A percentile compares a stretch with the other conserved stretches of the same genome.
These are phyloP conservation scores for Corythoichthys haematopterus DNA, from an alignment of 2,113 vertebrate genomes.

Conservation along the genomic window DNA sequence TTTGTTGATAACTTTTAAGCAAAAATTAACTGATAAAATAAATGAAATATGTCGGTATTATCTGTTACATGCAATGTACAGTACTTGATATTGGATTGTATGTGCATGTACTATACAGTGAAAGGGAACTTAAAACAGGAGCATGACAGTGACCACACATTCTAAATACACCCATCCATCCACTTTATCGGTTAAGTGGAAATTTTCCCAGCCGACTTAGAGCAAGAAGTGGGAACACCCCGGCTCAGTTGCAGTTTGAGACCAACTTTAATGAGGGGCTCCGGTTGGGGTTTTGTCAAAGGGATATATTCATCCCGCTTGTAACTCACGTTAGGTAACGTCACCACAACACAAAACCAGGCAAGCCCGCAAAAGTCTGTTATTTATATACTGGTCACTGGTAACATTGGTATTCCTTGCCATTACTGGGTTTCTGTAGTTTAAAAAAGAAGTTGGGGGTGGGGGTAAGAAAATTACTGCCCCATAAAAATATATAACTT, in stretches of 20 bases:
- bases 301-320: background rate
- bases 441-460: background rate
- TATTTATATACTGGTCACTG: background rate
- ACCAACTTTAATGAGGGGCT: background rate
- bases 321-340: background rate
- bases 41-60: too few species aligned
- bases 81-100: background rate
- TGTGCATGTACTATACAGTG: background rate
- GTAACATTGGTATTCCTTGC: background rate
- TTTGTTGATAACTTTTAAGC: too few species aligned
- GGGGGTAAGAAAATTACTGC: background rate
- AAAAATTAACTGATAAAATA: too few species aligned
- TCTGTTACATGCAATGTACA: too few species aligned
- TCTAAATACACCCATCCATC: background rate
- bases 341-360: background rate
- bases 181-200: background rate
- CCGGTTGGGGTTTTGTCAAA: background rate
- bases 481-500: background rate
- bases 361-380: background rate
- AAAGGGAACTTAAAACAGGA: background rate
- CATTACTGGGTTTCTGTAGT: background rate
- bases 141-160: background rate
- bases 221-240: background rate
- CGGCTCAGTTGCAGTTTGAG: background rate
- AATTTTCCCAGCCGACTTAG: background rate